Evolutionary conservation across 1,140 invertebrate species (phyloP), one percentile per base, ranked within the genome.

Genomic region (Mactra quadrangularis): DNA sequence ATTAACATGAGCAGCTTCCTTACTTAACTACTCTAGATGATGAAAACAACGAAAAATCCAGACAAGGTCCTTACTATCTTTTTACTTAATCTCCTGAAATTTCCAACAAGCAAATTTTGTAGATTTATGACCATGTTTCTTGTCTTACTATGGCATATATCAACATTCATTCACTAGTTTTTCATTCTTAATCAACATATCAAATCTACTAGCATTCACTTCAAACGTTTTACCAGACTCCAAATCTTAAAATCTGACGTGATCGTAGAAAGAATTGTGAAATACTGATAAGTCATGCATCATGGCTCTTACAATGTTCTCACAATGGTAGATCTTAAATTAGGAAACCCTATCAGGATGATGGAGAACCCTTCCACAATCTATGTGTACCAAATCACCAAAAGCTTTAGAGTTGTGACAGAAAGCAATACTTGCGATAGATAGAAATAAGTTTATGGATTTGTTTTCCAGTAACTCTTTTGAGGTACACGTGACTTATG

Each of bases 211-310:
- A 70, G 29, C 77, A 22, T 71, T 81, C 77, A 81, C 77, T 57
- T 81, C 77, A 81, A 81, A 81, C 77, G 66, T 3, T 81, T 68
- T 81, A 29, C 0, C 77, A 81, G 77, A 81, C 64, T 52, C 45
- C 17, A 22, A 81, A 81, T 81, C 77, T 66, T 19, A 19, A 15
- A 71, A 81, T 81, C 77, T 81, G 77, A 81, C 62, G 52, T 71
- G 50, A 59, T 55, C 52, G 77, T 50, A 33, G 77, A 81, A 70
- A 81, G 77, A 81, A 81, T 81, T 70, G 60, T 50, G 66, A 70
- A 60, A 55, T 31, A 60, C 66, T 59, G 77, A 81, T 81, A 81
- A 70, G 77, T 71, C 77, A 81, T 81, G 77, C 77, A 71, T 57
- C 77, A 41, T 41, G 53, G 52, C 77, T 25, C 53, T 60, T 25